A percentile compares a stretch with the other conserved stretches of the same genome.
phyloP scores from a whole-genome alignment of 1,140 invertebrate genomes.

The Mactra quadrangularis region DNA sequence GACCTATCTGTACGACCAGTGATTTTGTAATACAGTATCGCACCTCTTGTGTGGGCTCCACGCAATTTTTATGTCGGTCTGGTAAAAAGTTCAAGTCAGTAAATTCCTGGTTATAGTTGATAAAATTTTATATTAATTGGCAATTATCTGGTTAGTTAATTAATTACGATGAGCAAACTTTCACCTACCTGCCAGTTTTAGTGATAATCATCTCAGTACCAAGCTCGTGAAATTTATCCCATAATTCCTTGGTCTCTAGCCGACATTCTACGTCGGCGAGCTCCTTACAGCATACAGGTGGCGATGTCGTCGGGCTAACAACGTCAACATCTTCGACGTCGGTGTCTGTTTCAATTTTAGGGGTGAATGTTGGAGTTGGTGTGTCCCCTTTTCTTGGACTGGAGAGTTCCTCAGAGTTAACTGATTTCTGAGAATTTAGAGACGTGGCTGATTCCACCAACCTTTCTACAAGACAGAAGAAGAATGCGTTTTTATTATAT shows the following conservation, averaged over 20 bases:
- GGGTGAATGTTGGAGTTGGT: conserved; percentile 4
- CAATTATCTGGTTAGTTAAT: too few species aligned
- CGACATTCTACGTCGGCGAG: conserved; percentile 79
- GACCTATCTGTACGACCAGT: too few species aligned
- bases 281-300: conserved; percentile 71
- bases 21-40: too few species aligned
- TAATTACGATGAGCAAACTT: too few species aligned
- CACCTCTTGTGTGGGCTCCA: too few species aligned
- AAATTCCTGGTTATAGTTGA: not conserved
- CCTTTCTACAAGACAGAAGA: conserved; percentile 57
- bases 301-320: conserved; percentile 62
- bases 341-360: conserved; percentile 23
- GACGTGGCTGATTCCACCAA: conserved; percentile 64
- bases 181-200: conserved; percentile 97
- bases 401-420: conserved; percentile 31
- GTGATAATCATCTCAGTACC: conserved; percentile 99
- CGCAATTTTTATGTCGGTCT: not conserved
- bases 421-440: conserved; percentile 29
- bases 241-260: conserved; percentile 89
- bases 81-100: not conserved
- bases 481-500: too few species aligned
- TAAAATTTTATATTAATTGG: too few species aligned
- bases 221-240: conserved; percentile 99
- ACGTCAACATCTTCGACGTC: conserved; percentile 86
- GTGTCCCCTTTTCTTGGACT: conserved; percentile 46